Conservation (phyloP, 2,888 invertebrate species). For the Podotricha telesiphe region DNA sequence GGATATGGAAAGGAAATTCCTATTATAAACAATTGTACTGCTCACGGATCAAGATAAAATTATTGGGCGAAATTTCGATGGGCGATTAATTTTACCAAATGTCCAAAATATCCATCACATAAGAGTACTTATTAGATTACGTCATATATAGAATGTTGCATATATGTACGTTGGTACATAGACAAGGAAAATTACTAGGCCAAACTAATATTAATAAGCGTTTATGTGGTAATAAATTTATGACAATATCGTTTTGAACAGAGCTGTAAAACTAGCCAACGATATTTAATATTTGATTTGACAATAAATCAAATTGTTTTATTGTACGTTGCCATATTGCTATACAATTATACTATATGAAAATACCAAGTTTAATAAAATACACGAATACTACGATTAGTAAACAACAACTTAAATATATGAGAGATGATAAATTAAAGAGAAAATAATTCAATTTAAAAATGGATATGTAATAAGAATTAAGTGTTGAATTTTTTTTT, state of each 20-base stretch:
- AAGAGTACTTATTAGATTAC: conserved; percentile 9
- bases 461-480: too few species aligned
- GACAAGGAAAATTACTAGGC: conserved; percentile 11
- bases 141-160: conserved; percentile 12
- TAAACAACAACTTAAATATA: too few species aligned
- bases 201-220: conserved; percentile 2
- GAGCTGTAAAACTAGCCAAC: neutral
- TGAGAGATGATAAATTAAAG: too few species aligned
- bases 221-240: conserved; percentile 5
- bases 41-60: neutral
- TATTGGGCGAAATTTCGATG: neutral
- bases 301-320: too few species aligned
- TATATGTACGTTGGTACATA: conserved; percentile 6
- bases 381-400: too few species aligned
- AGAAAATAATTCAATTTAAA: too few species aligned
- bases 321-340: too few species aligned
- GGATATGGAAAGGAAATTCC: too few species aligned
- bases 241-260: conserved; percentile 3
- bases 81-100: neutral
- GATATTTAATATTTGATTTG: neutral
- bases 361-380: too few species aligned
- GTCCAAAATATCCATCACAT: neutral
- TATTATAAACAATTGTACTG: neutral
- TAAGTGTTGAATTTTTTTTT: too few species aligned
- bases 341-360: too few species aligned